phyloP scores from a whole-genome alignment of 2,113 vertebrate genomes.

The Thinocorus orbignyianus region DNA sequence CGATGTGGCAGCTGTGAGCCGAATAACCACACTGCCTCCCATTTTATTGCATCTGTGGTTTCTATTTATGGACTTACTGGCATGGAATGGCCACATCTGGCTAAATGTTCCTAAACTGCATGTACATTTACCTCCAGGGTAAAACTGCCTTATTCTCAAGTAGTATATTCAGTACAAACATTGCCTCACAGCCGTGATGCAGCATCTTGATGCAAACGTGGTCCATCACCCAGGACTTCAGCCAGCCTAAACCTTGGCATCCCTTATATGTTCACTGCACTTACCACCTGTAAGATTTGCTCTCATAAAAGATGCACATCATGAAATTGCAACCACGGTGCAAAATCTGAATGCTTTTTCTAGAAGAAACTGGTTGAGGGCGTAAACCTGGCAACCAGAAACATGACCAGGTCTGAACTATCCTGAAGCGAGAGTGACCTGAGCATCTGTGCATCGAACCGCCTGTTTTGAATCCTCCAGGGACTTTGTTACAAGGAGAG shows the following conservation, averaged over 20 bases:
- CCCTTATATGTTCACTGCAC: background rate
- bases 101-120: background rate
- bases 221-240: background rate
- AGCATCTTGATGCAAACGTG: background rate
- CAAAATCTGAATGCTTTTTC: background rate
- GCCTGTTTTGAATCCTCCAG: background rate
- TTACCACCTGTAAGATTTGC: background rate
- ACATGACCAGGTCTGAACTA: background rate
- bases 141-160: constrained; percentile 3
- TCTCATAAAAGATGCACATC: constrained; percentile 5
- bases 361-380: background rate
- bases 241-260: background rate
- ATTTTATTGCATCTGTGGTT: background rate
- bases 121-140: background rate
- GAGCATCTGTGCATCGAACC: background rate
- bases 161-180: background rate
- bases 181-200: background rate
- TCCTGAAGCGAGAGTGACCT: background rate
- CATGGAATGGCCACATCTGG: constrained; percentile 6
- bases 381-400: background rate
- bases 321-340: background rate
- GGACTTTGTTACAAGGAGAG: background rate
- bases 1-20: background rate
- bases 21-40: background rate
- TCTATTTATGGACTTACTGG: background rate